Conservation (phyloP, 2,888 invertebrate species). For the Ligdia adustata region DNA sequence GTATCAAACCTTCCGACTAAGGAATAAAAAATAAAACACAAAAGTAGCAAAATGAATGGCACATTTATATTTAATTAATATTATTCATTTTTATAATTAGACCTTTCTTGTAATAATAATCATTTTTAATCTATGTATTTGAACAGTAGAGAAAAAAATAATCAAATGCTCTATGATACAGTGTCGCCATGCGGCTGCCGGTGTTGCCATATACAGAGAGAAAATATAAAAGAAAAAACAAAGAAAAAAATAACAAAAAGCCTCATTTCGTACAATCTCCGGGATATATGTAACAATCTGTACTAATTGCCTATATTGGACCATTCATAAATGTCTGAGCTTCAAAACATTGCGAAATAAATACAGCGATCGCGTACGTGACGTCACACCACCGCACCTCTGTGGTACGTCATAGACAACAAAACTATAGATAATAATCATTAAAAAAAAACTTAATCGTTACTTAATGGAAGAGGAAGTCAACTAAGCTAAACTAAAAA, state of each 20-base stretch:
- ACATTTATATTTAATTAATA: conserved; percentile 85
- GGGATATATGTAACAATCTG: conserved; percentile 52
- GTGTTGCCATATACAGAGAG: conserved; percentile 47
- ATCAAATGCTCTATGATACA: conserved; percentile 69
- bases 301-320: conserved; percentile 50
- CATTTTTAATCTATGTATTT: conserved; percentile 75
- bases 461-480: conserved; percentile 78
- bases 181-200: conserved; percentile 46
- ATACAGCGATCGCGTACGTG: conserved; percentile 47
- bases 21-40: conserved; percentile 70
- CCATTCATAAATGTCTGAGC: conserved; percentile 58
- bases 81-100: conserved; percentile 84
- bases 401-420: conserved; percentile 64
- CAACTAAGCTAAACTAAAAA: conserved; percentile 75
- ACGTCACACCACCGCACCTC: too few species aligned
- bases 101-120: conserved; percentile 79
- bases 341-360: conserved; percentile 61
- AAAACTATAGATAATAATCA: conserved; percentile 63
- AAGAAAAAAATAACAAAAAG: conserved; percentile 62
- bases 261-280: conserved; percentile 72
- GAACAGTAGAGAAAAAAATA: conserved; percentile 59
- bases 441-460: conserved; percentile 72
- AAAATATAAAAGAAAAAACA: conserved; percentile 40
- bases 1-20: not conserved
- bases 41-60: conserved; percentile 84